Percentiles rank a stretch among this genome's conserved stretches.
Conservation (phyloP, 1,140 invertebrate genomes). For the Lordiphosa stackelbergi region DNA sequence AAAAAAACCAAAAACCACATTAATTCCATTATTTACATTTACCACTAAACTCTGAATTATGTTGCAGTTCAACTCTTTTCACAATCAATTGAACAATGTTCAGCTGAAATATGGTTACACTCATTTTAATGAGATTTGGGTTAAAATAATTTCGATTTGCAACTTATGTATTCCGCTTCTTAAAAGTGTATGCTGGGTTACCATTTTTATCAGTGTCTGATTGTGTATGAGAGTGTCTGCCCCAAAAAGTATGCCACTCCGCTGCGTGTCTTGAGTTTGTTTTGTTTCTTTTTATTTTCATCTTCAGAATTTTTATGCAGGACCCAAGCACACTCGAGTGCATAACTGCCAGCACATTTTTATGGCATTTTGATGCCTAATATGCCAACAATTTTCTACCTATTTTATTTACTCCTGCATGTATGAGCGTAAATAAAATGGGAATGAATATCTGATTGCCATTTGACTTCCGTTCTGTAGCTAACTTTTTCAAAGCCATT, state of each 20-base stretch:
- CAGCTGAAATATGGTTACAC: no score
- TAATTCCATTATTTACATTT: no score
- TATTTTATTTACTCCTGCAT: conserved; percentile 53
- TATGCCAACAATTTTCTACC: conserved; percentile 64
- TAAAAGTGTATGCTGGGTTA: no score
- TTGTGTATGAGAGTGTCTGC: conserved; percentile 6
- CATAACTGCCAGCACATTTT: conserved; percentile 56
- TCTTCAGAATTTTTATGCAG: conserved; percentile 52
- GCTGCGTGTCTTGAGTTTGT: conserved; percentile 23
- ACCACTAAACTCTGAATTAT: no score
- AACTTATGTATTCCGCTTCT: no score
- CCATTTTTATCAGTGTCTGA: not conserved
- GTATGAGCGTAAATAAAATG: conserved; percentile 1
- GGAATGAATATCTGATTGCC: conserved; percentile 48
- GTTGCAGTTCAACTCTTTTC: no score
- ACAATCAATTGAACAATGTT: no score
- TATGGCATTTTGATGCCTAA: conserved; percentile 68
- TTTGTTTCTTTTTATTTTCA: conserved; percentile 11
- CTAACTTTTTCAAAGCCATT: conserved; percentile 45
- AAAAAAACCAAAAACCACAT: no score
- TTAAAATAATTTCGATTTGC: no score
- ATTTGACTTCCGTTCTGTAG: conserved; percentile 4
- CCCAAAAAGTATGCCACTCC: conserved; percentile 32
- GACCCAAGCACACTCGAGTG: conserved; percentile 56
- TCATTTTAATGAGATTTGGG: no score